Evolutionary conservation across 2,113 vertebrate species (phyloP).

Genomic region (Cairina moschata): DNA sequence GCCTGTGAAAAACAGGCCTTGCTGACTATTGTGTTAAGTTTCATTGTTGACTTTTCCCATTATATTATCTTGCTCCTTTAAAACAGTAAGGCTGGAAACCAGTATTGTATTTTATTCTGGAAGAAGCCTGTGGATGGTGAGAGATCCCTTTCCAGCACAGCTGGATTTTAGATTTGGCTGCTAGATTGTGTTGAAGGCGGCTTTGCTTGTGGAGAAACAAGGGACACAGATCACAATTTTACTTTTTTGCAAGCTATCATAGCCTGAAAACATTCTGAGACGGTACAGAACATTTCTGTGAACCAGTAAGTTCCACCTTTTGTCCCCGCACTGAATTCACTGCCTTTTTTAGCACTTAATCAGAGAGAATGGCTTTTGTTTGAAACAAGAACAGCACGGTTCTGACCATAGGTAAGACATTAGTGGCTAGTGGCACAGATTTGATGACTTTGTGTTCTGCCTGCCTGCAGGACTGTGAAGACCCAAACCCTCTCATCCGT

Average conservation of each 20-base stretch:
- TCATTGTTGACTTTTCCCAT: neutral
- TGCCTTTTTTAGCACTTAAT: fast-evolving
- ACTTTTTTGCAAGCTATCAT: neutral
- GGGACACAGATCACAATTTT: neutral
- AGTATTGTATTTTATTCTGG: neutral
- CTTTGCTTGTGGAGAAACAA: neutral
- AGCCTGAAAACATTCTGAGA: neutral
- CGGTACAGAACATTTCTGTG: neutral
- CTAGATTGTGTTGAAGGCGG: neutral
- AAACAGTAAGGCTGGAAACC: neutral
- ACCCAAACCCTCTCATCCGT: slow-evolving; percentile 96
- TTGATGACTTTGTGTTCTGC: fast-evolving
- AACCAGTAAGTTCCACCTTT: neutral
- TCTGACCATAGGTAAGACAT: neutral
- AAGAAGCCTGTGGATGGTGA: neutral
- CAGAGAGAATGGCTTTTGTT: neutral
- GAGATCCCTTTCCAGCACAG: neutral
- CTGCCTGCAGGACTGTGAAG: slow-evolving; percentile 91
- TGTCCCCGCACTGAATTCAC: neutral
- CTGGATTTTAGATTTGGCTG: neutral
- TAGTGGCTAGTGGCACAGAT: neutral
- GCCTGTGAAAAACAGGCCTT: neutral
- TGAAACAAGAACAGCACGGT: neutral
- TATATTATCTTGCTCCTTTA: neutral
- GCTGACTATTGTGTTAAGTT: neutral